Base-by-base conservation (phyloP, 2,888 invertebrate species). In the Callyntrura sp. region DNA sequence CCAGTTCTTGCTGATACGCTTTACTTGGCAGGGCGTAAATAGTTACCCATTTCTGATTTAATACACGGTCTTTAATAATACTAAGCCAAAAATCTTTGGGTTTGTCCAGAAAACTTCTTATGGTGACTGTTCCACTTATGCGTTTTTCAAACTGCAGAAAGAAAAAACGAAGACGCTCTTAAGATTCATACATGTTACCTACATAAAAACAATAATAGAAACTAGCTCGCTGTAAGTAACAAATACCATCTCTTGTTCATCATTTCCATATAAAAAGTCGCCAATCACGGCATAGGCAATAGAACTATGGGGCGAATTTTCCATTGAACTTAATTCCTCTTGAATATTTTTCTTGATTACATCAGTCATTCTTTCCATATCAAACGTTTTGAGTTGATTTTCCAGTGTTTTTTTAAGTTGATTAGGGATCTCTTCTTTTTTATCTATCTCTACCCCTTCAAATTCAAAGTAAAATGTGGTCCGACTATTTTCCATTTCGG, bases 231-330 rank as follows among this genome's bases (percentile, higher is more conserved):
- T n/a, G n/a, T n/a, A n/a, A n/a, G n/a, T 9, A 14, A 68, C 28
- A 43, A 20, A 23, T 94, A 98, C 97, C 82, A 92, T 60, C 51
- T 84, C 97, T 92, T 96, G 95, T 92, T 96, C 96, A 68, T 95
- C 96, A 84, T 96, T 96, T 14, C 98, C 98, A 94, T 98, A 98
- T 43, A 98, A 95, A 94, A 97, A 96, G 94, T 98, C 98, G 0
- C 97, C 97, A 92, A 98, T 97, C 83, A 97, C 95, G 93, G 96
- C 96, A 94, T 96, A 96, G 0, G 98, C 97, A 79, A 98, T 95
- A 0, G 96, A 95, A 92, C 97, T 96, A 94, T 98, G 97, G 0
- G 98, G 98, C 92, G 95, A 96, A 14, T 96, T 96, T 94, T 98
- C 98, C 76, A 98, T 95, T 94, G 96, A 96, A 89, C 96, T 96